Base-by-base conservation (phyloP, 2,113 vertebrate genomes). In the Oryzias celebensis region DNA sequence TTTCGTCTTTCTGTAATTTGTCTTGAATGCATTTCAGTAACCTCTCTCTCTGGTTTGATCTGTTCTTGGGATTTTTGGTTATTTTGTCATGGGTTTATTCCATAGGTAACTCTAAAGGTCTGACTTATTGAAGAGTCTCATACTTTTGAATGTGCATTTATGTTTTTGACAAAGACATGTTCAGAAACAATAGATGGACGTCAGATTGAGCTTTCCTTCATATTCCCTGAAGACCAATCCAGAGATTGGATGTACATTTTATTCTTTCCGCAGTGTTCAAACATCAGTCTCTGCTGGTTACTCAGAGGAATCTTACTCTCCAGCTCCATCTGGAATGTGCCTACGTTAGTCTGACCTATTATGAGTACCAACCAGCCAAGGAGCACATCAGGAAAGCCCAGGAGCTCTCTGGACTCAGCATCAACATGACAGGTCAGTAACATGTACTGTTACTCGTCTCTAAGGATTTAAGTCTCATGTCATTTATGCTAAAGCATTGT, bases 321-420 rank as follows among this genome's bases (percentile, higher is more conserved):
- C 96, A 96, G 28, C 96, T 98, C 70, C 93, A 96, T 74, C 92
- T 99, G 81, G 97, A 98, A 83, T 94, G 94, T 78, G 93, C 94
- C 66, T 94, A 97, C 83, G 85, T 63, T 0, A 92, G 84, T 80
- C 90, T 98, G 70, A 92, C 91, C 78, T 98, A 96, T 85, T 98
- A 95, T 4, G 94, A 98, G n/a, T 97, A 97, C 82, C 90, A 88
- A 81, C 85, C 86, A 52, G 96, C 97, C 74, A 96, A 96, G 71
- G 88, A 95, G 0, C 91, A 93, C 82, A 93, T 98, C 46, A 73
- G 0, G 52, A 75, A 46, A 44, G 94, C 97, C 49, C 92, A 92
- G 82, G 86, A 95, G 41, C 88, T 94, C 50, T 91, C 92, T 0
- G 93, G 90, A 42, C 89, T 98, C 24, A 68, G 89, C 52, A 80